Conservation (phyloP, 2,888 invertebrate species). For the Rhingia rostrata region DNA sequence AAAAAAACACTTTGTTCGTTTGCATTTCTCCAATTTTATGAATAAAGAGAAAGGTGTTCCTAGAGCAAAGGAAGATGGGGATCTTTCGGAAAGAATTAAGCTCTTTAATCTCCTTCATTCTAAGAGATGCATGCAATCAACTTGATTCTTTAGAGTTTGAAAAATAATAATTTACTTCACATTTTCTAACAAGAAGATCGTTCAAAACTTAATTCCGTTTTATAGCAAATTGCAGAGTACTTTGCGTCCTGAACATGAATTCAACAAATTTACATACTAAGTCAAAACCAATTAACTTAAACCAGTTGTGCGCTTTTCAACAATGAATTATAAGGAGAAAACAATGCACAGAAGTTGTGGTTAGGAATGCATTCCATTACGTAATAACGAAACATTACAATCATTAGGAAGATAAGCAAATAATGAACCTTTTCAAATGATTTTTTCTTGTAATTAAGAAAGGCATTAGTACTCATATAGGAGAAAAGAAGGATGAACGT, state of each 20-base stretch:
- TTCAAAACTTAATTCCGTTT: constrained; percentile 14
- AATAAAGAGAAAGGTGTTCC: constrained; percentile 31
- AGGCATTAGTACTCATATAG: no score
- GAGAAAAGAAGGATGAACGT: no score
- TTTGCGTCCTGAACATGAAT: background rate
- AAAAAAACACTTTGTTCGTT: constrained; percentile 14
- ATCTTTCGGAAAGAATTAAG: background rate
- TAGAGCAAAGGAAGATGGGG: background rate
- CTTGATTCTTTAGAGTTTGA: constrained; percentile 1
- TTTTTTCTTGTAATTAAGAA: no score
- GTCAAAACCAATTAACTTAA: constrained; percentile 4
- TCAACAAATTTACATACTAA: background rate
- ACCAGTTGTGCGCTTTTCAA: background rate
- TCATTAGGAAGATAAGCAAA: no score
- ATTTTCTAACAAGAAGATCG: background rate
- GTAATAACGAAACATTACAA: no score
- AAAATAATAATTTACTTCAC: background rate
- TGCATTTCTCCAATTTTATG: constrained; percentile 38
- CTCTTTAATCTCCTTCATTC: constrained; percentile 18
- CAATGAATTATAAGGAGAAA: no score
- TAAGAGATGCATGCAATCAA: constrained; percentile 13
- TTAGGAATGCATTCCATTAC: no score
- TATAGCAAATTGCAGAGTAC: constrained; percentile 11
- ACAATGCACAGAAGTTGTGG: no score
- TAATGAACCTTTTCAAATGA: no score